Evolutionary conservation across 2,797 vertebrate genomes (phyloP).

Genomic region (Oreortyx pictus): DNA sequence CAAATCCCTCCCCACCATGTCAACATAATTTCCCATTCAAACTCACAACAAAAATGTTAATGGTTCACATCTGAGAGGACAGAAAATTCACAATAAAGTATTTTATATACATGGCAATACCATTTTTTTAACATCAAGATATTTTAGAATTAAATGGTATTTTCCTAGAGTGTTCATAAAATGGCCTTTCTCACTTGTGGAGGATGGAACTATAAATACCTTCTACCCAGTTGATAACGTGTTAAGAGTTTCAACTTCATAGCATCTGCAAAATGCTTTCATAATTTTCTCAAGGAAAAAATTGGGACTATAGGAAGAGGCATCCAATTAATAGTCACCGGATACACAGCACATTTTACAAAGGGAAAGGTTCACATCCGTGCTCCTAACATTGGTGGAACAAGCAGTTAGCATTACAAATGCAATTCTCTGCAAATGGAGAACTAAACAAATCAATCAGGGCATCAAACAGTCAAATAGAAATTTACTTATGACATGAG

Average conservation of each 20-base stretch:
- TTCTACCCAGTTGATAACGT: background rate
- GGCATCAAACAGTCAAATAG: background rate
- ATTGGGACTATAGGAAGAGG: background rate
- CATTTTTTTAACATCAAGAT: background rate
- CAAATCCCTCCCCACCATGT: background rate
- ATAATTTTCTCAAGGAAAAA: background rate
- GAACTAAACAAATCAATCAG: background rate
- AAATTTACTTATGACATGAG: background rate
- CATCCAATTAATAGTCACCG: background rate
- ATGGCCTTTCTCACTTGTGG: background rate
- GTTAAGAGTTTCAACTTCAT: background rate
- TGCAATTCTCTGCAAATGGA: background rate
- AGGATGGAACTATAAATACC: background rate
- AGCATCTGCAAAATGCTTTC: background rate
- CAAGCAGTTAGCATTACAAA: background rate
- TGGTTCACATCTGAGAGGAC: background rate
- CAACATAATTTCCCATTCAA: background rate
- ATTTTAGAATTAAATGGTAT: background rate
- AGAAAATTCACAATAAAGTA: background rate
- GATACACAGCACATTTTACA: background rate
- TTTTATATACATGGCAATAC: background rate
- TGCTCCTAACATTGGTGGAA: background rate
- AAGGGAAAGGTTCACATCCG: background rate
- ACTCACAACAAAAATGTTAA: background rate
- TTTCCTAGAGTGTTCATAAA: background rate